Evolutionary conservation across 1,140 invertebrate species (phyloP), one percentile per base, ranked within the genome.

Genomic region (Drosophila littoralis): DNA sequence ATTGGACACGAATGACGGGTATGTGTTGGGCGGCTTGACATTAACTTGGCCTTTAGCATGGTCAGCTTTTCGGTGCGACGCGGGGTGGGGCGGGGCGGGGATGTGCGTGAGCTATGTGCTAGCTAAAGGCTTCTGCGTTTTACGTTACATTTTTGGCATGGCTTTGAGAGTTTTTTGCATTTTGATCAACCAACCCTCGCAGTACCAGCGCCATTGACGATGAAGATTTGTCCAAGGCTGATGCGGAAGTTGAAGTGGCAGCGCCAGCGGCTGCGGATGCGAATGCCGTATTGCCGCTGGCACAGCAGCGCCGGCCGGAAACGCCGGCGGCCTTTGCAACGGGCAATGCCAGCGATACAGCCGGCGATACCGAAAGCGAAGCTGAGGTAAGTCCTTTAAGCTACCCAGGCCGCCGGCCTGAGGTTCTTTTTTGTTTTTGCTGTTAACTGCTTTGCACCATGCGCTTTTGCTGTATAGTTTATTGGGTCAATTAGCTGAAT

Each of bases 1-100:
- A 43, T 58, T 86, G 57, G 91, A 92, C 65, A 77, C 88, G 58
- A 86, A 80, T 52, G 89, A 92, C 64, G 86, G 89, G 91, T 92
- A 75, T 91, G 91, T 90, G 57, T 33, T 12, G 15, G 55, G 7
- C 2, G 13, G 15, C 32, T 67, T 76, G 69, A 46, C 67, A 51
- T 50, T 51, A 35, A 55, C 22, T 42, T 65, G 61, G 79, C 65
- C 67, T 83, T 33, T 63, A 22, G 22, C 43, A 57, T 46, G 48
- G 54, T 60, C 60, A 51, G 65, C 50, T 68, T 50, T 48, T 45
- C 17, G 58, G 43, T 59, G 60, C 52, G 8, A 46, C 63, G 57
- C 43, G 40, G 6, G 33, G 43, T 7, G 48, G 13, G 7, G 45
- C 12, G 55, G 48, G 32, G 35, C 8, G 22, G 33, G n/a, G 36